These are phyloP conservation scores for Engraulis encrasicolus DNA, from an alignment of 2,113 vertebrate species.

Conservation along the genomic window DNA sequence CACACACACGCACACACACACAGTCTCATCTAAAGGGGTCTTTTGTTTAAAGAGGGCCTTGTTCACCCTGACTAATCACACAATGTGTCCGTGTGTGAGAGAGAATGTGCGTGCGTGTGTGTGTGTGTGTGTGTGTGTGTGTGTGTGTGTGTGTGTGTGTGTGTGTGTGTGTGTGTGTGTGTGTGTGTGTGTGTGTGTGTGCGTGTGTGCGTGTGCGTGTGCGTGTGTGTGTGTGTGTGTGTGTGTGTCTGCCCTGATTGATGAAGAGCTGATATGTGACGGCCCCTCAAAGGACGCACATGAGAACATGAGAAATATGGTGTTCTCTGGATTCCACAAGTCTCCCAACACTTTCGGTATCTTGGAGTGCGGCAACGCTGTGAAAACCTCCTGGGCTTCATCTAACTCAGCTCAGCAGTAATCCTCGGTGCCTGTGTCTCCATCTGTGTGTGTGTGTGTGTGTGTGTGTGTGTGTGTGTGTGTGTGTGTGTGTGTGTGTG, in stretches of 20 bases:
- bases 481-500: too few species aligned
- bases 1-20: background rate
- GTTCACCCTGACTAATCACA: background rate
- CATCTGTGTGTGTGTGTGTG: too few species aligned
- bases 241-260: background rate
- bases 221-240: conserved; percentile 1
- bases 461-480: too few species aligned
- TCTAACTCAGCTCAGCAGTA: too few species aligned
- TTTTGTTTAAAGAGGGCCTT: conserved; percentile 19
- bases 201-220: background rate
- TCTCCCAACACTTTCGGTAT: background rate
- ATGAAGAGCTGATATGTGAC: background rate
- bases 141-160: background rate
- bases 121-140: conserved; percentile 10
- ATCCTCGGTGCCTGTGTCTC: too few species aligned
- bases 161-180: background rate
- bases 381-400: background rate
- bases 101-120: background rate
- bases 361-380: background rate
- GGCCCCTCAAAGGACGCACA: background rate
- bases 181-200: conserved; percentile 4
- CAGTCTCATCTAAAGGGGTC: background rate
- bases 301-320: conserved; percentile 10
- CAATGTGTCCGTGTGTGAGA: background rate
- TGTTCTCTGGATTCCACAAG: background rate